A percentile compares a stretch with the other conserved stretches of the same genome.
Evolutionary conservation across 2,888 invertebrate species (phyloP).

Genomic region (Luffia ferchaultella): DNA sequence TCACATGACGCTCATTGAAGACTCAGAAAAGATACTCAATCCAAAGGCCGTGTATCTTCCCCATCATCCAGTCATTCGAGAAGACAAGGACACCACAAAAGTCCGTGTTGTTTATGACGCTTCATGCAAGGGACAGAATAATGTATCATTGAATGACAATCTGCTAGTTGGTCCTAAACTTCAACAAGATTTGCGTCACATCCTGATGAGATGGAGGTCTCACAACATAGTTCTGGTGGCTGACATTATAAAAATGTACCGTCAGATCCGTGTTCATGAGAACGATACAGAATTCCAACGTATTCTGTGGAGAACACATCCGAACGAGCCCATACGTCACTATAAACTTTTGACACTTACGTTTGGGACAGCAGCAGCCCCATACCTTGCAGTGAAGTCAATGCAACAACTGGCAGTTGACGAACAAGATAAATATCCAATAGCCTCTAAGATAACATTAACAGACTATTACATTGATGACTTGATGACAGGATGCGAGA

Average conservation of each 20-base stretch:
- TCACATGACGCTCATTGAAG: slow-evolving; percentile 10
- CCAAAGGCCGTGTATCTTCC: slow-evolving; percentile 8
- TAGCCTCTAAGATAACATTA: slow-evolving; percentile 10
- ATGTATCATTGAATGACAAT: slow-evolving; percentile 8
- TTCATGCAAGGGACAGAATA: slow-evolving; percentile 9
- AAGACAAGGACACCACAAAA: slow-evolving; percentile 8
- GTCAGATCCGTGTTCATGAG: slow-evolving; percentile 13
- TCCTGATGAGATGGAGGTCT: slow-evolving; percentile 17
- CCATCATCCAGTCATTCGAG: slow-evolving; percentile 7
- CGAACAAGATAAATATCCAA: slow-evolving; percentile 11
- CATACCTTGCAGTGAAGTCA: slow-evolving; percentile 15
- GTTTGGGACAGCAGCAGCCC: slow-evolving; percentile 17
- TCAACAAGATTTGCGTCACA: slow-evolving; percentile 13
- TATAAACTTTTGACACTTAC: slow-evolving; percentile 14
- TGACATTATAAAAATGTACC: slow-evolving; percentile 20
- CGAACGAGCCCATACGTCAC: slow-evolving; percentile 8
- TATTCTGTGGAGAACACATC: slow-evolving; percentile 14
- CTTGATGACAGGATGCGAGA: too few species aligned
- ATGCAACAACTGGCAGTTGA: slow-evolving; percentile 13
- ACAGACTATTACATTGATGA: slow-evolving; percentile 4
- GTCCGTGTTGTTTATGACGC: too few species aligned
- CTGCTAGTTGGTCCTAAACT: slow-evolving; percentile 8
- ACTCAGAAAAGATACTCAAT: not conserved
- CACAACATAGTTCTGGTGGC: slow-evolving; percentile 16
- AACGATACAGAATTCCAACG: slow-evolving; percentile 16